Base-by-base conservation (phyloP, 2,797 vertebrate genomes). In the Microchirus variegatus region DNA sequence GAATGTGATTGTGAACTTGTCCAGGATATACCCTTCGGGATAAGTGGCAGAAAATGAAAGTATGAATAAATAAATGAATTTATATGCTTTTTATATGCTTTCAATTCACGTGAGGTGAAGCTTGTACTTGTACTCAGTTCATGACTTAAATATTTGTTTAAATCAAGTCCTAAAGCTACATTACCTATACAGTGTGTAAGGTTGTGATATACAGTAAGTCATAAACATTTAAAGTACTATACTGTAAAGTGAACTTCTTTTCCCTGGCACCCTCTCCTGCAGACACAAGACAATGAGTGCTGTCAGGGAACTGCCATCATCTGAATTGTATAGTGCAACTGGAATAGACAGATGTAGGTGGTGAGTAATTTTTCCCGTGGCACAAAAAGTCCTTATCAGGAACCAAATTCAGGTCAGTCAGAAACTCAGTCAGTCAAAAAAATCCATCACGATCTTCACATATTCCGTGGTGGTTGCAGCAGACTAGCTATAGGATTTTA, bases 281-380 rank as follows among this genome's bases (percentile, higher is more conserved):
- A 49, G 35, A 53, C 22, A 44, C 42, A 49, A 67, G 42, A 52
- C 53, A 68, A 40, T 63, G 49, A n/a, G 45, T 59, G 47, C 19
- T 75, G 53, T 73, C 46, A 62, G 49, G 36, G 4, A 57, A 47
- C 35, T 67, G 58, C 35, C 18, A 63, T 55, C 52, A 63, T 38
- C 60, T 67, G 61, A 52, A 60, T 47, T 47, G 50, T 80, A 66
- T 77, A 73, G 79, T 67, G 13, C 55, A 77, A 55, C 48, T 50
- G 49, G 36, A 52, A 75, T 53, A 59, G 61, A 59, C 19, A 26
- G 59, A 26, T 47, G 42, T 18, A 59, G 42, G 42, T 57, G 55
- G 56, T 54, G 50, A 69, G 63, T 47, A 42, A 53, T 48, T 64
- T 59, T 70, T 56, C 36, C 56, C 54, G 22, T 11, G 36, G 57